Percentiles rank a stretch among this genome's conserved stretches.
phyloP scores from a whole-genome alignment of 2,888 invertebrate species.

The Parnassius orleans region DNA sequence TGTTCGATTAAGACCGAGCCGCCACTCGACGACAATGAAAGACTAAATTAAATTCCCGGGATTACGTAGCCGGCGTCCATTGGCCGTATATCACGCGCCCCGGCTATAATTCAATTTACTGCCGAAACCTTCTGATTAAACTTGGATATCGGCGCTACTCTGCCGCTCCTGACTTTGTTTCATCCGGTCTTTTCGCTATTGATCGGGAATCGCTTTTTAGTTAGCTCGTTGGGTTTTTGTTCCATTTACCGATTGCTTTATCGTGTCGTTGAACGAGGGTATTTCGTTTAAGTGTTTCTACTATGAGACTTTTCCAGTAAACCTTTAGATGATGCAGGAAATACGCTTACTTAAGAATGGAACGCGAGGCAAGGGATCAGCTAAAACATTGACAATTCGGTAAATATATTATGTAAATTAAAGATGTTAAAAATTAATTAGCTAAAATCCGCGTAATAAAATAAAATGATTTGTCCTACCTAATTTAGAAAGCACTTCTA shows the following conservation, averaged over 20 bases:
- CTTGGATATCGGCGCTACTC: slow-evolving; percentile 8
- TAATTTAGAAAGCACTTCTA: no score
- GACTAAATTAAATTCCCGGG: slow-evolving; percentile 8
- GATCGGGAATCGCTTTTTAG: neutral
- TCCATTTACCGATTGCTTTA: slow-evolving; percentile 1
- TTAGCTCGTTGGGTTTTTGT: neutral
- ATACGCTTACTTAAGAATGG: no score
- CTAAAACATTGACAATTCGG: no score
- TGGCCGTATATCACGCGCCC: slow-evolving; percentile 4
- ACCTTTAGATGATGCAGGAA: no score
- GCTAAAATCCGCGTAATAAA: no score
- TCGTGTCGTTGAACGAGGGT: neutral
- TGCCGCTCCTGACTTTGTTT: neutral
- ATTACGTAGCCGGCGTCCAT: neutral
- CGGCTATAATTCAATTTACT: slow-evolving; percentile 8
- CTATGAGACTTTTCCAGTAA: neutral
- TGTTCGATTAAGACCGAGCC: slow-evolving; percentile 3
- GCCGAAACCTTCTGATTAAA: slow-evolving; percentile 13
- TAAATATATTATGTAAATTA: no score
- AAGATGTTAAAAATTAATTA: no score
- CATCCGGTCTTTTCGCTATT: neutral
- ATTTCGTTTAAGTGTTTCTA: neutral
- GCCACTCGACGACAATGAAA: neutral
- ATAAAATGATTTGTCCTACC: no score
- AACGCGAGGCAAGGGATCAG: no score